Conservation (phyloP, 2,888 invertebrate species). For the Spicauda simplicius region DNA sequence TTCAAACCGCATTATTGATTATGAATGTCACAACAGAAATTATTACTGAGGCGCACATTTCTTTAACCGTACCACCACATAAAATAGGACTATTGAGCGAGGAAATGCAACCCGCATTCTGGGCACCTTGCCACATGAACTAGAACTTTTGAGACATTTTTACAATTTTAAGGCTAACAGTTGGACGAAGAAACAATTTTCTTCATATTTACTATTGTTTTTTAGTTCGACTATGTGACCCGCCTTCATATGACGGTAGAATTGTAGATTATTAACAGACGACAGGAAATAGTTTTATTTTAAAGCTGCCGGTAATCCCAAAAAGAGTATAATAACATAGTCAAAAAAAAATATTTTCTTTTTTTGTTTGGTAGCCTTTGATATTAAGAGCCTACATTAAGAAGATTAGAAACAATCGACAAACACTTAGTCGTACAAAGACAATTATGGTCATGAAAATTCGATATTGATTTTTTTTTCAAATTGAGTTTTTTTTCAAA, state of each 20-base stretch:
- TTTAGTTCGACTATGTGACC: background rate
- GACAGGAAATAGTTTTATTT: no score
- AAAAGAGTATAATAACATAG: no score
- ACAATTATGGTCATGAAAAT: no score
- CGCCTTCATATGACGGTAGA: background rate
- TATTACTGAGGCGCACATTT: constrained; percentile 33
- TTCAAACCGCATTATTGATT: constrained; percentile 25
- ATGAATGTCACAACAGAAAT: constrained; percentile 30
- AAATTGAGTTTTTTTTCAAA: no score
- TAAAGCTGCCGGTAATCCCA: no score
- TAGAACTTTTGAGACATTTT: constrained; percentile 30
- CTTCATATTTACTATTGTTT: constrained; percentile 24
- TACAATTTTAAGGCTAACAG: constrained; percentile 34
- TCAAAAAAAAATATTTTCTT: no score
- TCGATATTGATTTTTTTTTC: no score
- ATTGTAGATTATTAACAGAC: no score
- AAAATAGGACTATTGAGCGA: constrained; percentile 42
- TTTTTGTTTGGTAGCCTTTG: no score
- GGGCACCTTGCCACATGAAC: constrained; percentile 76
- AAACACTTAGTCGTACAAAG: no score
- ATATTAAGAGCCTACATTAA: no score
- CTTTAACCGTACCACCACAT: constrained; percentile 40
- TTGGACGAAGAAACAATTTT: constrained; percentile 16
- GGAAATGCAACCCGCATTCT: constrained; percentile 57
- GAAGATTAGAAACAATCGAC: no score